Evolutionary conservation across 1,140 invertebrate species (phyloP).

Genomic region (Physella acuta): DNA sequence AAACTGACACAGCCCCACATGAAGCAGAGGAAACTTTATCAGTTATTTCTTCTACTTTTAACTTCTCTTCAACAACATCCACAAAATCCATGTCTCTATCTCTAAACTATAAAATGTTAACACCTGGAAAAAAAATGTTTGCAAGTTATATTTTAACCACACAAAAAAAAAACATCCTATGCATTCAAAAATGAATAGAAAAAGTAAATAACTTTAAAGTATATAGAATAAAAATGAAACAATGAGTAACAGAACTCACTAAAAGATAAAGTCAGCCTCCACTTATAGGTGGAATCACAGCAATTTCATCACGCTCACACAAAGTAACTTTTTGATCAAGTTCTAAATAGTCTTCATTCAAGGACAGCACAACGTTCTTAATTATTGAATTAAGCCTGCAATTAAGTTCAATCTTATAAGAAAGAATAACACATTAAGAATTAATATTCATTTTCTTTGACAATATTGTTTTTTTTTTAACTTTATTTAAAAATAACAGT

Average conservation of each 20-base stretch:
- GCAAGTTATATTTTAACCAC: too few species aligned
- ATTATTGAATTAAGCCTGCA: constrained; percentile 64
- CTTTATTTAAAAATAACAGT: too few species aligned
- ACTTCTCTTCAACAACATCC: constrained; percentile 69
- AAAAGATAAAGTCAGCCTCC: constrained; percentile 66
- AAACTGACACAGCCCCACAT: constrained; percentile 86
- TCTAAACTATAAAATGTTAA: too few species aligned
- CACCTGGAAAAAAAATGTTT: too few species aligned
- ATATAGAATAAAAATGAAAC: too few species aligned
- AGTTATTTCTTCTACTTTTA: constrained; percentile 72
- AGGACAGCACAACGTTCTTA: constrained; percentile 73
- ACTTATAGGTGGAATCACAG: constrained; percentile 84
- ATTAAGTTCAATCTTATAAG: too few species aligned
- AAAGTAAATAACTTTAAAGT: too few species aligned
- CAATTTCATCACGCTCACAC: constrained; percentile 73
- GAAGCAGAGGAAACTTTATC: constrained; percentile 70
- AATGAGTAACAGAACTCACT: background rate
- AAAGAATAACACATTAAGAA: too few species aligned
- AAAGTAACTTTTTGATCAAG: constrained; percentile 65
- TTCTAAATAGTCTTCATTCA: constrained; percentile 76
- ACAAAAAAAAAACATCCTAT: too few species aligned
- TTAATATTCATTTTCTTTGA: background rate
- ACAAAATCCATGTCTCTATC: constrained; percentile 66
- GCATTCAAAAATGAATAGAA: too few species aligned
- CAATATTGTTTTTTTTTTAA: background rate